Evolutionary conservation across 2,113 vertebrate species (phyloP).

Genomic region (Hemibagrus wyckioides): DNA sequence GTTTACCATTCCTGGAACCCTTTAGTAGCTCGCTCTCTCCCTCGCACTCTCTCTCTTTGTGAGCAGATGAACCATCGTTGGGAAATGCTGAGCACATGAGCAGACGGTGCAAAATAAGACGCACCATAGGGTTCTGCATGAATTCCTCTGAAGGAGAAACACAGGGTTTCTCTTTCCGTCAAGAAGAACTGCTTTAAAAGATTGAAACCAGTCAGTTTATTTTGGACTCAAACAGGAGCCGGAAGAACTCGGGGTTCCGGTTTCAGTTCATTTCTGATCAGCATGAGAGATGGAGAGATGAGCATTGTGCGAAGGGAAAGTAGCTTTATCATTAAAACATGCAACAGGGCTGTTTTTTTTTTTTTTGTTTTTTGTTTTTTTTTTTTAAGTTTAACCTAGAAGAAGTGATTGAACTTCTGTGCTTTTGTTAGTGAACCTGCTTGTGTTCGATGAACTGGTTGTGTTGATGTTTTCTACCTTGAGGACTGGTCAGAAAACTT

Average conservation of each 20-base stretch:
- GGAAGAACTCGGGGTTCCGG: neutral
- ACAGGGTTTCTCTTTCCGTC: neutral
- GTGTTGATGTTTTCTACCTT: neutral
- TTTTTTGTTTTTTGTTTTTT: no score
- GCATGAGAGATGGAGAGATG: neutral
- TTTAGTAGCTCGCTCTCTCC: neutral
- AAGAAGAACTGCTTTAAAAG: neutral
- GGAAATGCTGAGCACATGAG: neutral
- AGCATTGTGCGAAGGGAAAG: no score
- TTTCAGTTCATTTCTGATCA: neutral
- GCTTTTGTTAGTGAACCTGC: neutral
- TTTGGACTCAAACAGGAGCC: neutral
- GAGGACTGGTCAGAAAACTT: neutral
- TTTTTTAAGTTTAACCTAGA: neutral
- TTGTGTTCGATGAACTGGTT: neutral
- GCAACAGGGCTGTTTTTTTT: neutral
- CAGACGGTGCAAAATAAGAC: neutral
- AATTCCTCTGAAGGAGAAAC: neutral
- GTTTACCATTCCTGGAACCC: neutral
- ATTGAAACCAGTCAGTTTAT: neutral
- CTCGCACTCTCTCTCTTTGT: neutral
- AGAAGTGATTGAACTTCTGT: neutral
- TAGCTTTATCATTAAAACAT: neutral
- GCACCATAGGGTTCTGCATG: neutral
- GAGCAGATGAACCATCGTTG: neutral